Evolutionary conservation across 2,113 vertebrate genomes (phyloP).

Genomic region (Elephas maximus): DNA sequence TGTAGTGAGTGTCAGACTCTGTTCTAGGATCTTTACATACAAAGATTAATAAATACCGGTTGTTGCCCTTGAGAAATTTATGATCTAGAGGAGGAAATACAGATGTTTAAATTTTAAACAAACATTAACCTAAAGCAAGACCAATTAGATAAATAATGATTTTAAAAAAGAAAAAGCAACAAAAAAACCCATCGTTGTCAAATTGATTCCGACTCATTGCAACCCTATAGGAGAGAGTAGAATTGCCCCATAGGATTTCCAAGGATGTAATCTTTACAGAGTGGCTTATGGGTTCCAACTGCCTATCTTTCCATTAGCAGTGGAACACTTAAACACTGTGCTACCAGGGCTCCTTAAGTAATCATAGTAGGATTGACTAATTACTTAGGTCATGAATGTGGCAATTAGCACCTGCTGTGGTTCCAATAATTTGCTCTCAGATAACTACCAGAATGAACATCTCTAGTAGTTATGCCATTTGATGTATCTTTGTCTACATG

Average conservation of each 20-base stretch:
- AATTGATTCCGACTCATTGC: no score
- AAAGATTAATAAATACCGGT: background rate
- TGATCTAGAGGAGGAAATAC: background rate
- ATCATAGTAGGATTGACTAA: background rate
- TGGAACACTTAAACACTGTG: no score
- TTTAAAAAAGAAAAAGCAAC: no score
- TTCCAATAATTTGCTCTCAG: background rate
- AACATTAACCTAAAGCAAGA: conserved; percentile 8
- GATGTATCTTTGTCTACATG: background rate
- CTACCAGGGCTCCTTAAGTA: no score
- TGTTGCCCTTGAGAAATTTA: background rate
- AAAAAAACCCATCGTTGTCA: no score
- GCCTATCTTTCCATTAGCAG: no score
- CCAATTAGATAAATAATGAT: background rate
- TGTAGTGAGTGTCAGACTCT: background rate
- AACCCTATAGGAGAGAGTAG: no score
- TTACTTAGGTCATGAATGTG: background rate
- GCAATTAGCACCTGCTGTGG: background rate
- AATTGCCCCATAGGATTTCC: no score
- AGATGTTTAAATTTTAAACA: background rate
- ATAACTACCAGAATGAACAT: background rate
- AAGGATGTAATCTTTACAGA: no score
- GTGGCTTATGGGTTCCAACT: no score
- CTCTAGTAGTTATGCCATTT: no score
- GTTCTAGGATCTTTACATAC: background rate